Percentiles rank a stretch among this genome's conserved stretches.
Evolutionary conservation across 2,113 vertebrate genomes (phyloP).

Genomic region (Dromaius novaehollandiae): DNA sequence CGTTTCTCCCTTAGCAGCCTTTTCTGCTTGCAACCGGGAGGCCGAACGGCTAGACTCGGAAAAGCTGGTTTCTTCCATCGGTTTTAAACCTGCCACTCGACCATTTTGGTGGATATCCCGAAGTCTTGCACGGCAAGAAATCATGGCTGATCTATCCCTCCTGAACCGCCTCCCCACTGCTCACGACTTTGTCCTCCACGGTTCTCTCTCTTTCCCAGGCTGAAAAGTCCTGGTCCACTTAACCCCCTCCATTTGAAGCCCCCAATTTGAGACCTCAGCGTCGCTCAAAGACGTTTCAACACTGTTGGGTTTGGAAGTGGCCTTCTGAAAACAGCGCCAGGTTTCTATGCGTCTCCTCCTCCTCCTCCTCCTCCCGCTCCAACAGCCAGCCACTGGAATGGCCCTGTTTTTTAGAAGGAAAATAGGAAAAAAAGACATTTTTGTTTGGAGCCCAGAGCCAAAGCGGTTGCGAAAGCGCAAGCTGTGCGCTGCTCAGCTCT

Average conservation of each 20-base stretch:
- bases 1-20: background rate
- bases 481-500: background rate
- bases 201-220: background rate
- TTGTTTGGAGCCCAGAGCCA: background rate
- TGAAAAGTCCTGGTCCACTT: background rate
- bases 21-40: background rate
- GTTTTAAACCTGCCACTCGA: background rate
- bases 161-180: background rate
- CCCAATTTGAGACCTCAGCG: background rate
- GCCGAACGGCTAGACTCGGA: too few species aligned
- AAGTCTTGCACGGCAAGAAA: background rate
- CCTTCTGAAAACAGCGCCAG: accelerated
- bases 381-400: background rate
- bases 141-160: background rate
- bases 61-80: background rate
- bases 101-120: background rate
- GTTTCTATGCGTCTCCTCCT: background rate
- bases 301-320: accelerated
- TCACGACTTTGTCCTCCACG: background rate
- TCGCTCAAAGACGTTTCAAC: background rate
- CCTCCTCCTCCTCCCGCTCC: background rate
- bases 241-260: accelerated
- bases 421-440: background rate
- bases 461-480: slow-evolving; percentile 24
- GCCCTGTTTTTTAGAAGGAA: background rate